Conservation (phyloP, 2,797 vertebrate species). For the Dallia pectoralis region DNA sequence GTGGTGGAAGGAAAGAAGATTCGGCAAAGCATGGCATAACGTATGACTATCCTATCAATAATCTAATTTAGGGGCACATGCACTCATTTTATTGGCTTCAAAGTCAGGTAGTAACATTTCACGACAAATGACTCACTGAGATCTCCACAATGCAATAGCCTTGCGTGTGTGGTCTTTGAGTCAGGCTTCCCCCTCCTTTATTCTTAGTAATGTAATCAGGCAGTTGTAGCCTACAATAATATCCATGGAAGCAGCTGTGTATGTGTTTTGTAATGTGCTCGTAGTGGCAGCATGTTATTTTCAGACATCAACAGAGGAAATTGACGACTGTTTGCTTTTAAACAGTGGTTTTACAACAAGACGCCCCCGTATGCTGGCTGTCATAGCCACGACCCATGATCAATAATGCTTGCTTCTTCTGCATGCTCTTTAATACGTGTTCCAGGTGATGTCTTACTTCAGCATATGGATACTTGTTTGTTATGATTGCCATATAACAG, state of each 20-base stretch:
- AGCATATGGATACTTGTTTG: conserved; percentile 4
- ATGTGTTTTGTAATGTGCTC: neutral
- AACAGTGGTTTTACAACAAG: conserved; percentile 1
- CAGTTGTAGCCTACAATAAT: conserved; percentile 8
- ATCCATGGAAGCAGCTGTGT: neutral
- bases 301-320: neutral
- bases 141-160: conserved; percentile 1
- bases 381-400: conserved; percentile 17
- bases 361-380: conserved; percentile 7
- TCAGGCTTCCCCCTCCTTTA: neutral
- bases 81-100: conserved; percentile 16
- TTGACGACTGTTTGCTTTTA: neutral
- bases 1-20: no score
- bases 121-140: conserved; percentile 6
- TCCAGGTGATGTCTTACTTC: conserved; percentile 11
- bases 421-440: conserved; percentile 29
- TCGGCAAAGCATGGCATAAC: no score
- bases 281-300: neutral
- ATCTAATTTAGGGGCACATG: conserved; percentile 8
- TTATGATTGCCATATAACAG: neutral
- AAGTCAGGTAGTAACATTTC: conserved; percentile 4
- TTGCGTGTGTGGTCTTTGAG: conserved; percentile 7
- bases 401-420: conserved; percentile 10
- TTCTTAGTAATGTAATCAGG: conserved; percentile 2
- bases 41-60: neutral